phyloP scores from a whole-genome alignment of 2,888 invertebrate genomes.

The Megaustenia siamemsis region DNA sequence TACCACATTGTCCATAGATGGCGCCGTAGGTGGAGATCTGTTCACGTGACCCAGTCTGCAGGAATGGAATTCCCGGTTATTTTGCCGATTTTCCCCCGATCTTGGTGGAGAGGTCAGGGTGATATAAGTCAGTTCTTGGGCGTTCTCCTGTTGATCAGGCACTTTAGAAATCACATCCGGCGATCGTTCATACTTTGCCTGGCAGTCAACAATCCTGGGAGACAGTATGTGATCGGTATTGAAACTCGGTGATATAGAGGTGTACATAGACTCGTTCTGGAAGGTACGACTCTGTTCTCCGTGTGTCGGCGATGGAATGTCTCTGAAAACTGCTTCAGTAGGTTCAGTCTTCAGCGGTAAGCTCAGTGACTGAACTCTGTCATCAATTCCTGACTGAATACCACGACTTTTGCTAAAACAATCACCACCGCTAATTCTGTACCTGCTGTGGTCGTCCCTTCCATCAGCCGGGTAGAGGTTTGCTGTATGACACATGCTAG shows the following conservation, averaged over 20 bases:
- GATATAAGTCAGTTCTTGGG: conserved; percentile 36
- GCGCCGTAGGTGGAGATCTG: neutral
- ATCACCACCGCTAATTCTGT: neutral
- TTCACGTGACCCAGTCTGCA: conserved; percentile 31
- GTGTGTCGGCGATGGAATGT: conserved; percentile 6
- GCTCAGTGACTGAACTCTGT: neutral
- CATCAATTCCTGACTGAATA: neutral
- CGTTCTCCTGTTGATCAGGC: neutral
- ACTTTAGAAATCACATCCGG: neutral
- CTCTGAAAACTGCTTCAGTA: neutral
- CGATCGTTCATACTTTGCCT: neutral
- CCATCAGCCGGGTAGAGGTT: neutral
- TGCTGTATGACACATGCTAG: neutral
- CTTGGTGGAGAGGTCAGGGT: conserved; percentile 34
- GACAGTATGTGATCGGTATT: neutral
- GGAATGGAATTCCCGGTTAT: conserved; percentile 13
- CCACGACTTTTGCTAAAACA: conserved; percentile 5
- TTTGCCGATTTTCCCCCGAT: neutral
- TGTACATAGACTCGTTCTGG: neutral
- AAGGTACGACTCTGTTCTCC: neutral
- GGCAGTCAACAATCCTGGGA: conserved; percentile 18
- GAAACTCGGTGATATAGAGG: neutral
- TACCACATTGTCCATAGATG: conserved; percentile 12
- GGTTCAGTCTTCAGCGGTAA: conserved; percentile 38
- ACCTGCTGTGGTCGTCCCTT: conserved; percentile 24